These are phyloP conservation scores for Hestina assimilis DNA, from an alignment of 1,140 invertebrate species.

Conservation along the genomic window DNA sequence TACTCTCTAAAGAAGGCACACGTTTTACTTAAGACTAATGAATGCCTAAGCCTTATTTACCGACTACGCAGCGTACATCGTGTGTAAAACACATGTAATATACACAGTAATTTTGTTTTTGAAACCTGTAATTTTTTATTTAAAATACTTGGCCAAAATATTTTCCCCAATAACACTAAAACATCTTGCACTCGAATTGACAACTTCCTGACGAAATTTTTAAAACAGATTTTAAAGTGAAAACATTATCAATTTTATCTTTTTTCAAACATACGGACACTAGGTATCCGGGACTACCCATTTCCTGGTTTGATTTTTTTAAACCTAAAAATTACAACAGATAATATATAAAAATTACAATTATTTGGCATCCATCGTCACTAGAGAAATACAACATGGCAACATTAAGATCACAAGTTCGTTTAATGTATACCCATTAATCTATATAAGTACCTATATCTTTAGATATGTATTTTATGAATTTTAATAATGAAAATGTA, in stretches of 20 bases:
- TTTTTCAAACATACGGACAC: no score
- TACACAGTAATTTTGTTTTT: no score
- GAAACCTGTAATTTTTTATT: no score
- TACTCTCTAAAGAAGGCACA: conserved; percentile 9
- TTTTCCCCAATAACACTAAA: no score
- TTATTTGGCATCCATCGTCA: conserved; percentile 30
- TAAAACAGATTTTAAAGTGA: no score
- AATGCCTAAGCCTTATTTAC: not conserved
- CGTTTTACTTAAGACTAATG: conserved; percentile 3
- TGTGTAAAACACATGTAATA: no score
- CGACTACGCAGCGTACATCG: not conserved
- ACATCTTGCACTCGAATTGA: no score
- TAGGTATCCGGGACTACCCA: not conserved
- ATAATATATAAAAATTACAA: conserved; percentile 14
- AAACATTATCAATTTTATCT: no score
- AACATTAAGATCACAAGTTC: conserved; percentile 25
- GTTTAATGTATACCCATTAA: conserved; percentile 4
- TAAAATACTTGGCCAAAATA: no score
- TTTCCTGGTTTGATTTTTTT: not conserved
- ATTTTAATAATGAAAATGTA: not conserved
- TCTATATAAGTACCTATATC: not conserved
- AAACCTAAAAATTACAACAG: conserved; percentile 14
- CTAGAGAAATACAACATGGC: conserved; percentile 21
- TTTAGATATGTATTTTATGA: not conserved
- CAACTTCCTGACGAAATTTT: no score